Conservation (phyloP, 2,888 invertebrate genomes). For the Agrochola litura region DNA sequence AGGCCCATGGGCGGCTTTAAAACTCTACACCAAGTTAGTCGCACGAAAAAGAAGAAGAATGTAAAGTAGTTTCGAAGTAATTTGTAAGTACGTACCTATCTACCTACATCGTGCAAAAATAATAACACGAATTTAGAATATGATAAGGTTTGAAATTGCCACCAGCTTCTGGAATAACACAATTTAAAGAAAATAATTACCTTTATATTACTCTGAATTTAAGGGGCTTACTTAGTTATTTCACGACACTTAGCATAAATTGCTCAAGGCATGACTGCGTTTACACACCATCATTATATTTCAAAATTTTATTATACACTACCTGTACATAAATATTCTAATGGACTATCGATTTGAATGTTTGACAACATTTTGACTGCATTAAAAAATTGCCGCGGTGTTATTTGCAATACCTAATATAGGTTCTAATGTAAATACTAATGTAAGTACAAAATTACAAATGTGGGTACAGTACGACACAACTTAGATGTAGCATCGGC, state of each 20-base stretch:
- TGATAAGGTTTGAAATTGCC: background rate
- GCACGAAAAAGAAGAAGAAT: too few species aligned
- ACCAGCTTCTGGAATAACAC: slow-evolving; percentile 19
- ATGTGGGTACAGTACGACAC: too few species aligned
- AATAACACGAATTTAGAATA: slow-evolving; percentile 20
- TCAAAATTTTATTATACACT: background rate
- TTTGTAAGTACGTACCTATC: background rate
- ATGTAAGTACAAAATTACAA: too few species aligned
- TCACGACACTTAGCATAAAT: slow-evolving; percentile 47
- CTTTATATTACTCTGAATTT: slow-evolving; percentile 20
- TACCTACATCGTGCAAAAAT: slow-evolving; percentile 1
- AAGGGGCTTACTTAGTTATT: slow-evolving; percentile 28
- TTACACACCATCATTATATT: slow-evolving; percentile 1
- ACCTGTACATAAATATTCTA: background rate
- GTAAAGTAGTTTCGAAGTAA: background rate
- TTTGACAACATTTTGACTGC: background rate
- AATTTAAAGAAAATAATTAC: slow-evolving; percentile 36
- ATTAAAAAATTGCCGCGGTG: too few species aligned
- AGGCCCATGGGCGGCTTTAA: too few species aligned
- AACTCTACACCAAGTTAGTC: too few species aligned
- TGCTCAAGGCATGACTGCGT: slow-evolving; percentile 35
- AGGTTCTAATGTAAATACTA: too few species aligned
- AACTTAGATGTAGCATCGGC: too few species aligned
- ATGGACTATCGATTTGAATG: background rate
- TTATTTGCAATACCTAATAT: too few species aligned